These are phyloP conservation scores for Allygus modestus DNA, from an alignment of 2,888 invertebrate genomes.

Conservation along the genomic window DNA sequence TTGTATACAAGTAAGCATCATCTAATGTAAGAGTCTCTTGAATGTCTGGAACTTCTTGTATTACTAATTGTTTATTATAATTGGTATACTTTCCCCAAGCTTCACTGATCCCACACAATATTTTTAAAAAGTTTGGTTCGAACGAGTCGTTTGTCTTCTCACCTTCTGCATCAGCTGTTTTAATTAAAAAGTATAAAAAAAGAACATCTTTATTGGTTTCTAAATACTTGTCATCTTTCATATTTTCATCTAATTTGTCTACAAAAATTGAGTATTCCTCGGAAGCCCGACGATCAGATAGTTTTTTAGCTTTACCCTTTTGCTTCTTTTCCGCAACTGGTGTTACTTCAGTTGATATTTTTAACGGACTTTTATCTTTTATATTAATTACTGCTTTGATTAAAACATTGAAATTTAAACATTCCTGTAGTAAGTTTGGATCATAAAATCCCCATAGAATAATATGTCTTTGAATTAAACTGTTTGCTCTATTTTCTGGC, in stretches of 20 bases:
- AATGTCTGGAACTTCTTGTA: constrained; percentile 26
- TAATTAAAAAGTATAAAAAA: not conserved
- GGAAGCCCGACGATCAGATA: not conserved
- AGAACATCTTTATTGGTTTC: constrained; percentile 21
- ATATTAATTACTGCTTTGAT: constrained; percentile 24
- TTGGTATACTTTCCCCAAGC: constrained; percentile 12
- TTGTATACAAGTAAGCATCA: constrained; percentile 16
- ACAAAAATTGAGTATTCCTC: constrained; percentile 10
- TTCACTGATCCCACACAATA: constrained; percentile 2
- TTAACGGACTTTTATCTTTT: not conserved
- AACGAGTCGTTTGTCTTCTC: not conserved
- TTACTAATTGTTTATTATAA: not conserved
- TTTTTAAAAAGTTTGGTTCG: not conserved
- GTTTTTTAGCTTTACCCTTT: constrained; percentile 16
- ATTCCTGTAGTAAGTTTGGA: not conserved
- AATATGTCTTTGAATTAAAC: not conserved
- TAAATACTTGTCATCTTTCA: not conserved
- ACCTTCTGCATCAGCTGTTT: not conserved
- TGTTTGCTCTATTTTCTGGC: not conserved
- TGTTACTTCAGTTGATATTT: not conserved
- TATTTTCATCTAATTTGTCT: not conserved
- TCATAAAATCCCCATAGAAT: constrained; percentile 42
- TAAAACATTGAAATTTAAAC: constrained; percentile 7
- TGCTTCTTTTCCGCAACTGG: not conserved
- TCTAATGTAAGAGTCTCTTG: not conserved